Conservation (phyloP, 2,113 vertebrate genomes). For the Antechinus stuartii region DNA sequence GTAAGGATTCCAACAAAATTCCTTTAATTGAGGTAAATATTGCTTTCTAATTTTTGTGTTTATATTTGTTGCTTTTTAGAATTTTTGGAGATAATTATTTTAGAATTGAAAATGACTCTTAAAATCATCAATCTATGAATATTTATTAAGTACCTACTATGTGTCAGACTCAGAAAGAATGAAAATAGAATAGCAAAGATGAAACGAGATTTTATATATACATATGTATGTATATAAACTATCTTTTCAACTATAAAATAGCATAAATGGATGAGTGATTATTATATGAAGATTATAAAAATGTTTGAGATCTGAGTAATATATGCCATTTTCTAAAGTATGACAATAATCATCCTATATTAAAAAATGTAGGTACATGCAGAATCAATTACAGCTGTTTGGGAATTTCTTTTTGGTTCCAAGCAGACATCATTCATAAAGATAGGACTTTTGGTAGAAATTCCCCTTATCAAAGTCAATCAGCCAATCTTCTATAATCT, state of each 20-base stretch:
- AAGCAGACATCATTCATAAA: not conserved
- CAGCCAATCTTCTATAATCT: not conserved
- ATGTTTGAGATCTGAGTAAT: not conserved
- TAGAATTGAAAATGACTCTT: not conserved
- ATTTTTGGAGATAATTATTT: not conserved
- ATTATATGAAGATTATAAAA: not conserved
- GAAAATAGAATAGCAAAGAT: not conserved
- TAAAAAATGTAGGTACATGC: not conserved
- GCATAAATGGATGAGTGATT: not conserved
- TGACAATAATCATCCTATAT: not conserved
- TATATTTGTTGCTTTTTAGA: not conserved
- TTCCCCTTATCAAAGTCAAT: not conserved
- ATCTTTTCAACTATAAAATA: not conserved
- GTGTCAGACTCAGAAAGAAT: not conserved
- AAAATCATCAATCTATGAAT: not conserved
- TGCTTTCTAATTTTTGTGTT: not conserved
- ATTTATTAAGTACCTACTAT: not conserved
- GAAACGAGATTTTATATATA: too few relatives aligned
- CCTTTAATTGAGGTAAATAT: not conserved
- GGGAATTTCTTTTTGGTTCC: not conserved
- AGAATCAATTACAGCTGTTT: not conserved
- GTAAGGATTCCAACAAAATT: too few relatives aligned
- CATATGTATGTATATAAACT: not conserved
- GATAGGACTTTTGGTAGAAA: not conserved
- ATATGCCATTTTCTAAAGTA: not conserved